A percentile compares a stretch with the other conserved stretches of the same genome.
Evolutionary conservation across 2,888 invertebrate genomes (phyloP).

Genomic region (Nephrotoma appendiculata): DNA sequence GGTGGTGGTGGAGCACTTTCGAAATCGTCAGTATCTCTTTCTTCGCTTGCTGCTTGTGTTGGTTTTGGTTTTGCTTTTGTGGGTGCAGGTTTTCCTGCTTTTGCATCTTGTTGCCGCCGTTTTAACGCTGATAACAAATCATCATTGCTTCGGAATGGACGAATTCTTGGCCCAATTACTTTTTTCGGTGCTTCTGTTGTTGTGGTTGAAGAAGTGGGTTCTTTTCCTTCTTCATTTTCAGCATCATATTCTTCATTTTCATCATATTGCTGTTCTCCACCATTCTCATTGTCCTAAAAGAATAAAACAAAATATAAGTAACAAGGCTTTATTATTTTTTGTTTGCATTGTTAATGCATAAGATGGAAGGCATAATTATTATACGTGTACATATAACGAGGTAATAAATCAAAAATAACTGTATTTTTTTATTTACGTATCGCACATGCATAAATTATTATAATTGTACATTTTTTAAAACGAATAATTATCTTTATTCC

Average conservation of each 20-base stretch:
- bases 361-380: no score
- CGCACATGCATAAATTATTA: no score
- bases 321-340: no score
- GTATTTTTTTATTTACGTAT: no score
- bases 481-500: no score
- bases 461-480: no score
- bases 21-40: constrained; percentile 20
- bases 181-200: constrained; percentile 58
- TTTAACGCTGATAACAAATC: constrained; percentile 59
- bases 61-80: constrained; percentile 23
- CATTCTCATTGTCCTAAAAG: background rate
- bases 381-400: no score
- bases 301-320: background rate
- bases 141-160: constrained; percentile 67
- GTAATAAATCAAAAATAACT: no score
- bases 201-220: constrained; percentile 34
- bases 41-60: constrained; percentile 16
- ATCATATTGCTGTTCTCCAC: constrained; percentile 22
- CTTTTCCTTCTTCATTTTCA: constrained; percentile 30
- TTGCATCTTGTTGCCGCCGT: constrained; percentile 53
- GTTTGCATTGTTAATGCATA: no score
- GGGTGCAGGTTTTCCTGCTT: constrained; percentile 35
- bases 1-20: constrained; percentile 20
- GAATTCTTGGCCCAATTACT: constrained; percentile 45
- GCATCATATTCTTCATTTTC: constrained; percentile 41